Evolutionary conservation across 2,113 vertebrate species (phyloP).

Genomic region (Dendropsophus ebraccatus): DNA sequence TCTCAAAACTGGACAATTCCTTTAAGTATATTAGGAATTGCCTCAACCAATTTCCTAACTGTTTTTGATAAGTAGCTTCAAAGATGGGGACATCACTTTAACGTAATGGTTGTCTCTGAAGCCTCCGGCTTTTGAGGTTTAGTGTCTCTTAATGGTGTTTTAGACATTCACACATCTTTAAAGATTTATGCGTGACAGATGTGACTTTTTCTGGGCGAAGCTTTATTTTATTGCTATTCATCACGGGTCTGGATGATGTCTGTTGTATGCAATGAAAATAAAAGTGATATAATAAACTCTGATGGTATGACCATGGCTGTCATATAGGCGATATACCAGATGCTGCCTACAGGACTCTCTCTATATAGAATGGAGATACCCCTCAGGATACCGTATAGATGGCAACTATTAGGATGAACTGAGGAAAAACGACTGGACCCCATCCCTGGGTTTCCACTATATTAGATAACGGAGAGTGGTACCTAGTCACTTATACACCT

Average conservation of each 20-base stretch:
- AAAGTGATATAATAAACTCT: not conserved
- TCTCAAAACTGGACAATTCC: too few species aligned
- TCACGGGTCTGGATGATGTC: not conserved
- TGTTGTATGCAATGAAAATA: not conserved
- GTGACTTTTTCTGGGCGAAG: not conserved
- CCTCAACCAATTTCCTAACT: not conserved
- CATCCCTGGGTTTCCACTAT: too few species aligned
- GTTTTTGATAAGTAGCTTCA: not conserved
- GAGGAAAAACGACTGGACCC: too few species aligned
- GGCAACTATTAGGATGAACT: too few species aligned
- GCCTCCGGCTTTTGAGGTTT: not conserved
- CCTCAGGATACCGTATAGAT: too few species aligned
- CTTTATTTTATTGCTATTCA: not conserved
- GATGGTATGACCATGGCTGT: not conserved
- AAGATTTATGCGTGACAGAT: conserved; percentile 12
- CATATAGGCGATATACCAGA: not conserved
- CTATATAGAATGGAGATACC: too few species aligned
- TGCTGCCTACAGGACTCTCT: not conserved
- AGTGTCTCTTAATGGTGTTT: not conserved
- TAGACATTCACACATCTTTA: not conserved
- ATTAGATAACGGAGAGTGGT: too few species aligned
- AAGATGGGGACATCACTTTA: not conserved
- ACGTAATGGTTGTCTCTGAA: not conserved
- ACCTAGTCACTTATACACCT: too few species aligned
- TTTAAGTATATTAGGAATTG: too few species aligned